Conservation (phyloP, 2,113 vertebrate genomes). For the Pantherophis guttatus region DNA sequence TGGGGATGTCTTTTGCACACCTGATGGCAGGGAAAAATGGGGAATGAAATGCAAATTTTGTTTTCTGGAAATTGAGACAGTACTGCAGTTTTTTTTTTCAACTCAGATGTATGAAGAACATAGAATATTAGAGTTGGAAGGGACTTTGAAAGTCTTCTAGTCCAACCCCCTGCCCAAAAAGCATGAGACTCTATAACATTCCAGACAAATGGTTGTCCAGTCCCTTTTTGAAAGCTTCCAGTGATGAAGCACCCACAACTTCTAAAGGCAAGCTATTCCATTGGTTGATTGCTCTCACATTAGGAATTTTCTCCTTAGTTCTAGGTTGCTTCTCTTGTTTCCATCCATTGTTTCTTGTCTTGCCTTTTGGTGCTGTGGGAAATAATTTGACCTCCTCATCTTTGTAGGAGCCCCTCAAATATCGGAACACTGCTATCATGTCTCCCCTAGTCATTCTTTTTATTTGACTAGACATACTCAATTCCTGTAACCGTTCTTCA, state of each 20-base stretch:
- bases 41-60: not conserved
- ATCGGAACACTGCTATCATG: not conserved
- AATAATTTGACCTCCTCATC: not conserved
- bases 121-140: too few relatives aligned
- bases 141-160: too few relatives aligned
- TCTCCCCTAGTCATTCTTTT: not conserved
- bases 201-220: too few relatives aligned
- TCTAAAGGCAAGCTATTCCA: not conserved
- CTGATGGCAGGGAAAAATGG: not conserved
- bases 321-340: not conserved
- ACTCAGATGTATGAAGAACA: not conserved
- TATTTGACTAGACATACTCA: not conserved
- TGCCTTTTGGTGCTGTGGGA: not conserved
- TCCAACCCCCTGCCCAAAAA: too few relatives aligned
- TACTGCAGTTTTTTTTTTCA: rapidly evolving
- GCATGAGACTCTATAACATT: too few relatives aligned
- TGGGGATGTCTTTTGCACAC: not conserved
- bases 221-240: not conserved
- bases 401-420: not conserved
- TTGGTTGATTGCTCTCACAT: not conserved
- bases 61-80: rapidly evolving
- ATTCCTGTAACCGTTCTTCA: not conserved
- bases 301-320: not conserved
- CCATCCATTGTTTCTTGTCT: not conserved
- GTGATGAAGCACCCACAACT: not conserved